Evolutionary conservation across 2,888 invertebrate species (phyloP).

Genomic region (Corythucha ciliata): DNA sequence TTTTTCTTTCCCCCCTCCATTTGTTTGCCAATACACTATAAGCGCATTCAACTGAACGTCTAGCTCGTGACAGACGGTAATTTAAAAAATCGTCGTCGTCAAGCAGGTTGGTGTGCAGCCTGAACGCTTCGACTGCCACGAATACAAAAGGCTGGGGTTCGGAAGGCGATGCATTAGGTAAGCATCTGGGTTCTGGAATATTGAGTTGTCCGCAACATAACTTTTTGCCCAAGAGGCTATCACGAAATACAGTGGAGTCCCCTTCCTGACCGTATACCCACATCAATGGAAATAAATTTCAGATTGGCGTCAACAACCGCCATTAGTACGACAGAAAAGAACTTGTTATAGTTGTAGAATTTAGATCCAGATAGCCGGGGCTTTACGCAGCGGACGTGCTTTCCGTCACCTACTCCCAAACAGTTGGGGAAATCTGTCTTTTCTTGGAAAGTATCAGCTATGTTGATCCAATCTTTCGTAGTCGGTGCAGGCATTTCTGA

Average conservation of each 20-base stretch:
- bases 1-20: too few relatives aligned
- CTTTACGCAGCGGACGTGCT: conserved; percentile 19
- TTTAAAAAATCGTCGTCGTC: too few relatives aligned
- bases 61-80: too few relatives aligned
- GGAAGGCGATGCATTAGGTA: conserved; percentile 21
- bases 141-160: conserved; percentile 13
- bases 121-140: too few relatives aligned
- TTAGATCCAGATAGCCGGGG: conserved; percentile 17
- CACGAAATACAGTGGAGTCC: conserved; percentile 19
- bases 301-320: conserved; percentile 22
- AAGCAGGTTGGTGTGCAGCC: too few relatives aligned
- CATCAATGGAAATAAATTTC: conserved; percentile 21
- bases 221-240: conserved; percentile 27
- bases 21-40: too few relatives aligned
- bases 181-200: conserved; percentile 23
- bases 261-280: conserved; percentile 20
- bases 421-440: conserved; percentile 20
- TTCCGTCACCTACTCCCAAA: conserved; percentile 8
- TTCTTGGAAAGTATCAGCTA: conserved; percentile 18
- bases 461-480: conserved; percentile 17
- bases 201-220: conserved; percentile 24
- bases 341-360: conserved; percentile 23
- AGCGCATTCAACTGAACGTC: too few relatives aligned
- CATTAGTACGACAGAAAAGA: conserved; percentile 21
- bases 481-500: conserved; percentile 15